phyloP scores from a whole-genome alignment of 2,888 invertebrate species.

The Chironomus riparius region DNA sequence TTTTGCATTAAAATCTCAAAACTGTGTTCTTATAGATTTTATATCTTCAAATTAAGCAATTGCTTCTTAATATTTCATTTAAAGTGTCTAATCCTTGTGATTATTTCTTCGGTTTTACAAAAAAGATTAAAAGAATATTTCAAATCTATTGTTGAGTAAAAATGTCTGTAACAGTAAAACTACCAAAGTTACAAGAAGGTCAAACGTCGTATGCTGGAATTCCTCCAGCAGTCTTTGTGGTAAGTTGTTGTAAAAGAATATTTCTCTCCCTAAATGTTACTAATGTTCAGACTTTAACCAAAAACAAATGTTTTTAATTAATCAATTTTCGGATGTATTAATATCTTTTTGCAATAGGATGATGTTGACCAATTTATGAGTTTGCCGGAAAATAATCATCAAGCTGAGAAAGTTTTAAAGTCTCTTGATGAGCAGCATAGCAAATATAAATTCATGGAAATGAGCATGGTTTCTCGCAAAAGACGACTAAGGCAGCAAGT shows the following conservation, averaged over 20 bases:
- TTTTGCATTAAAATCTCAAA: too few relatives aligned
- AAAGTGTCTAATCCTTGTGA: background rate
- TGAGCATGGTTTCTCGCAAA: conserved; percentile 77
- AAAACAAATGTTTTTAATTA: background rate
- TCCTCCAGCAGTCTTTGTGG: conserved; percentile 80
- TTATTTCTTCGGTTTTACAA: background rate
- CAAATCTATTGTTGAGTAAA: background rate
- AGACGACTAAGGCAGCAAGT: conserved; percentile 82
- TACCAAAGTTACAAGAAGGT: conserved; percentile 42
- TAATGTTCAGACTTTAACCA: background rate
- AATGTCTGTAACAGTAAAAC: conserved; percentile 33
- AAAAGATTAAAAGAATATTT: background rate
- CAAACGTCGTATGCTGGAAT: conserved; percentile 66
- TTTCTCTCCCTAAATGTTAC: too few relatives aligned
- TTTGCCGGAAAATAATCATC: conserved; percentile 66
- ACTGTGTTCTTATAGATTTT: too few relatives aligned
- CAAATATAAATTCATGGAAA: conserved; percentile 97
- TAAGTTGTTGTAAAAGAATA: conserved; percentile 46
- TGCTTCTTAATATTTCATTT: background rate
- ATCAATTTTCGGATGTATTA: background rate
- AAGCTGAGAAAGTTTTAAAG: conserved; percentile 77
- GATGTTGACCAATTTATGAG: conserved; percentile 93
- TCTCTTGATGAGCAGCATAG: conserved; percentile 86
- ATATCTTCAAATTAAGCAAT: too few relatives aligned
- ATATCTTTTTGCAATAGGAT: conserved; percentile 50